Base-by-base conservation (phyloP, 2,888 invertebrate species). In the Hemithea aestivaria region DNA sequence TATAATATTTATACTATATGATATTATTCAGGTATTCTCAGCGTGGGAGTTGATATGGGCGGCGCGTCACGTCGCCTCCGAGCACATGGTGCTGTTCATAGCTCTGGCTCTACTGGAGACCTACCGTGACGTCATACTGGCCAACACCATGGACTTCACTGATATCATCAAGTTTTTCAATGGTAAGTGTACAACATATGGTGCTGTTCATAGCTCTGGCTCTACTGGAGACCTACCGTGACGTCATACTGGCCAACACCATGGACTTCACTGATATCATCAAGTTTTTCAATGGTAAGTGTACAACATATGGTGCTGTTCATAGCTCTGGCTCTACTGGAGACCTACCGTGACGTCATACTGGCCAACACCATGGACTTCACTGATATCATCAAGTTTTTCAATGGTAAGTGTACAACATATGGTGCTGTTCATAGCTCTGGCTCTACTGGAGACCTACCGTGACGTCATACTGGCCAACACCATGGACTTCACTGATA, bases 231-330 rank as follows among this genome's bases (percentile, higher is more conserved):
- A 95, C 95, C 27, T 98, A 98, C 75, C 88, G 97, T 23, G 97
- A 97, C 71, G 96, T 98, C 58, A 97, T 98, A 46, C 88, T 98
- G 25, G 94, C 96, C 33, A 98, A 98, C 79, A 91, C 94, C 58
- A 98, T 98, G 97, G 97, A 98, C 81, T 98, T 98, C 73, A 98
- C 98, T 0, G 98, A 98, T 74, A 96, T 98, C 70, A 98, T 98
- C 69, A 97, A 97, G 72, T 98, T 98, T 82, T 98, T 98, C 70
- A 98, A 98, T 82, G 97, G 97, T 97, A 66, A 85, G 54, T 47
- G 11, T 4, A 2, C n/a, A 92, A 29, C 94, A 97, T 76, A 98
- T 97, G 89, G 96, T 96, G 34, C 87, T 98, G 42, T 98, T 98
- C 82, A 90, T 98, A 46, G 97, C 97, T 0, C 88, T 98, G 52